Base-by-base conservation (phyloP, 2,113 vertebrate genomes). In the Rhabdomys dilectus region DNA sequence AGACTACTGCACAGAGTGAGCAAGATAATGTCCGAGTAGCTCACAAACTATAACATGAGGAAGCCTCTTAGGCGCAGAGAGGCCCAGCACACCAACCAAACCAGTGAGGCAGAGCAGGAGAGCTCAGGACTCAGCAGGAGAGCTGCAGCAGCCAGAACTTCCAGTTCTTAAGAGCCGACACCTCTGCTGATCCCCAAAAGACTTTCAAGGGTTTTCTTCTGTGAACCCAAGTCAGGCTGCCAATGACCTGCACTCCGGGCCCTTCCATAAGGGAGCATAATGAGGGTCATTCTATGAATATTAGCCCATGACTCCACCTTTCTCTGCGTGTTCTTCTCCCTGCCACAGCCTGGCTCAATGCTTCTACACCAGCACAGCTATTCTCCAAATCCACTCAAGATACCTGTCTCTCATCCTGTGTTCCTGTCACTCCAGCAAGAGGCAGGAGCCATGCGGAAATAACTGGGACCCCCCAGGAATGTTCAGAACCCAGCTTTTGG, bases 381-480 rank as follows among this genome's bases (percentile, higher is more conserved):
- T 53, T 64, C 81, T 84, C 53, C 39, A 39, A 62, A 62, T 84
- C 22, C n/a, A 60, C 80, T n/a, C 58, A 31, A 29, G 26, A 34
- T 34, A 36, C 36, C 80, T 3, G 15, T 1, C 4, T 19, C 73
- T 39, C 16, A 2, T 11, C 4, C 56, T 11, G 19, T 2, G 21
- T 70, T 17, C 51, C 88, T 34, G 53, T 58, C 51, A 39, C 36
- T 39, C n/a, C 34, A 39, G 56, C 15, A 60, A 81, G 2, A 39
- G 17, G 78, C 66, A 10, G 75, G 45, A 58, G 7, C 4, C 2
- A 0, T 0, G 1, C 21, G 0, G 51, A 17, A 80, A 80, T 2
- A 2, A 11, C 2, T 36, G 34, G 31, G 31, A 36, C 8, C 8
- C 7, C 3, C 66, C 36, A 5, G 26, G 34, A n/a, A 88, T 45